Base-by-base conservation (phyloP, 2,797 vertebrate species). In the Anolis apletophallus region DNA sequence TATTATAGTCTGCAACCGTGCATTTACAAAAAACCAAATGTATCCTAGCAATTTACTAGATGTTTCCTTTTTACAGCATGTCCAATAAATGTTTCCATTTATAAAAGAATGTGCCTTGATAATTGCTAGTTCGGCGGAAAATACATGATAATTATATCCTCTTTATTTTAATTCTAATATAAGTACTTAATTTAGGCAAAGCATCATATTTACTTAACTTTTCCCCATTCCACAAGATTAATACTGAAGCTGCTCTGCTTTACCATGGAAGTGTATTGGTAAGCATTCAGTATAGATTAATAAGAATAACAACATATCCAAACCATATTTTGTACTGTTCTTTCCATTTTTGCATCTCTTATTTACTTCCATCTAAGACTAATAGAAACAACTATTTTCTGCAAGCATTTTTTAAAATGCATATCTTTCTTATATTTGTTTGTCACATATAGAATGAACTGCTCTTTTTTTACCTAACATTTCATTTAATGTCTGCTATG, bases 371-470 rank as follows among this genome's bases (percentile, higher is more conserved):
- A 59, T 72, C 69, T 40, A 17, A 72, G 17, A 72, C 10, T 21
- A 2, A 40, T 8, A 72, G 34, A 72, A 72, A 36, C 12, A 72
- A 36, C 36, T 40, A 72, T 72, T 72, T 72, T 36, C 6, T 40
- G 36, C 7, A 40, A 34, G 17, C 69, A 36, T 72, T 1, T 72
- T 64, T 64, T 71, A 69, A 64, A 67, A 19, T 80, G 36, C 12
- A n/a, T 67, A 19, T 46, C 59, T 67, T 67, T 46, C 26, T 17
- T 80, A 46, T 11, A 23, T 21, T 6, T 19, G 14, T 61, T 55
- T 74, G 57, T 32, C 36, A 74, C 55, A 74, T 11, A 50, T 84
- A n/a, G 72, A 84, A 79, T 26, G 13, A 32, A 74, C n/a, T 84
- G n/a, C 19, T n/a, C 36, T n/a, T 8, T 32, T 64, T 40, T 75